Evolutionary conservation across 2,113 vertebrate species (phyloP).

Genomic region (Sprattus sprattus): DNA sequence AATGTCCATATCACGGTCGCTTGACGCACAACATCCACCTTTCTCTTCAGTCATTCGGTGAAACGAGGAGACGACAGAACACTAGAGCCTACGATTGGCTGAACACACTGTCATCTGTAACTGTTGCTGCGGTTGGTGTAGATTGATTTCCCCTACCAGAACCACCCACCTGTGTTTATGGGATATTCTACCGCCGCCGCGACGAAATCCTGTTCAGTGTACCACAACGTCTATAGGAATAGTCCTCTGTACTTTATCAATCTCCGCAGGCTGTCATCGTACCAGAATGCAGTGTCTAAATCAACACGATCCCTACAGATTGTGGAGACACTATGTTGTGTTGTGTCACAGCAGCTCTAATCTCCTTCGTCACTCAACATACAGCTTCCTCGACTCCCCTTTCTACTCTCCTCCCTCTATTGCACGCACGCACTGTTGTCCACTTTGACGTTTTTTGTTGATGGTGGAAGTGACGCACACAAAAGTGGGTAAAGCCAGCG

Average conservation of each 20-base stretch:
- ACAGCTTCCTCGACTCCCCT: constrained; percentile 26
- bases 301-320: constrained; percentile 15
- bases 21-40: constrained; percentile 55
- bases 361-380: constrained; percentile 39
- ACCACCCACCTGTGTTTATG: constrained; percentile 67
- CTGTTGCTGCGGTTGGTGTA: constrained; percentile 4
- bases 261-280: constrained; percentile 41
- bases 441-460: constrained; percentile 56
- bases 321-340: constrained; percentile 26
- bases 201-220: constrained; percentile 50
- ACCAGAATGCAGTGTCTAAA: constrained; percentile 12
- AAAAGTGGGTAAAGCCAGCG: neutral
- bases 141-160: constrained; percentile 7
- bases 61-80: neutral
- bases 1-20: constrained; percentile 52
- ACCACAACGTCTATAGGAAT: constrained; percentile 45
- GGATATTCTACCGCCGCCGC: constrained; percentile 60
- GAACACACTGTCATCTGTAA: neutral
- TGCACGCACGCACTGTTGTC: constrained; percentile 40
- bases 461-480: constrained; percentile 52
- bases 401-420: constrained; percentile 36
- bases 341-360: constrained; percentile 30
- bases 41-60: constrained; percentile 42
- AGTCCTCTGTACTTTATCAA: constrained; percentile 22
- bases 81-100: constrained; percentile 31